Conservation (phyloP, 2,797 vertebrate species). For the Halcyon chelicuti region DNA sequence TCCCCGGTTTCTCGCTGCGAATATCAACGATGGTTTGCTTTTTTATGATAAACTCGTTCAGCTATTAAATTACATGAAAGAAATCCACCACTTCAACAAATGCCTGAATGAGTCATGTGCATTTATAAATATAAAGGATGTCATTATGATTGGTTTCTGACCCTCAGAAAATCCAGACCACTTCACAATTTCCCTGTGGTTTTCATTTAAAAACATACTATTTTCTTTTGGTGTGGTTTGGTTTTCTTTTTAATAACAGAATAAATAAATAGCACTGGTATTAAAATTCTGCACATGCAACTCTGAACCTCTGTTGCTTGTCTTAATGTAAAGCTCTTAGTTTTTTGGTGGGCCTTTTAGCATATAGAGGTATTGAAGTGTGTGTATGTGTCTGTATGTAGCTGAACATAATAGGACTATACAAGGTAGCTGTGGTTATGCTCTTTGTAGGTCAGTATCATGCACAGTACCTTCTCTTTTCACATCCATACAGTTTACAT, state of each 20-base stretch:
- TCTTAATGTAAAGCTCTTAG: background rate
- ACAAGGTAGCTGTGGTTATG: background rate
- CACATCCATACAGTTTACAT: background rate
- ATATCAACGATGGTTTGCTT: background rate
- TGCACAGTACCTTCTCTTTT: background rate
- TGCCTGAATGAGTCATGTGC: background rate
- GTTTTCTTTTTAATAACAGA: background rate
- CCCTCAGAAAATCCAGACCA: background rate
- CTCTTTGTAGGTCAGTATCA: background rate
- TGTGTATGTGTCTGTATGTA: background rate
- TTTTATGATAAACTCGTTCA: background rate
- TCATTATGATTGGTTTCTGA: background rate
- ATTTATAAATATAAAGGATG: background rate
- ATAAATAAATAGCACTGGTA: background rate
- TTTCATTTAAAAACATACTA: background rate
- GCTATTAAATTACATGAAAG: constrained; percentile 32
- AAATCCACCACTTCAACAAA: background rate
- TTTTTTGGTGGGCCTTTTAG: background rate
- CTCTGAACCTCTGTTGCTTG: background rate
- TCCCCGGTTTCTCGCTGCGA: background rate
- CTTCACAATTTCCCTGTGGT: background rate
- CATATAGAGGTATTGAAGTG: background rate
- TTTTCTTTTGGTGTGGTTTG: too few species aligned
- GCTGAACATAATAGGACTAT: background rate
- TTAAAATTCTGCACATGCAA: background rate